Evolutionary conservation across 2,113 vertebrate genomes (phyloP).

Genomic region (Camelus bactrianus): DNA sequence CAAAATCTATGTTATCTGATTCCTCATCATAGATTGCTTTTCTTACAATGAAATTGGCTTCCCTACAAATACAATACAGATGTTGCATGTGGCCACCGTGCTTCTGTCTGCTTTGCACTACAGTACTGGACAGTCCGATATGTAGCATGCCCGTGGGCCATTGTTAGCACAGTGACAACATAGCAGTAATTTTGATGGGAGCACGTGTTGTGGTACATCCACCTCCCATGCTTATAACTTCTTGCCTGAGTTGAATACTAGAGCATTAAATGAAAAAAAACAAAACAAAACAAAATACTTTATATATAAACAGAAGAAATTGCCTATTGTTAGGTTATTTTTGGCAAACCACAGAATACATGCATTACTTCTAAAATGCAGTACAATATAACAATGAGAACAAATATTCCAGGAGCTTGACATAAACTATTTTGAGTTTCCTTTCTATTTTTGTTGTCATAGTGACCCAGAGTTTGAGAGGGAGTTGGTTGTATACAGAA

Average conservation of each 20-base stretch:
- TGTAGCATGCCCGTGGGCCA: neutral
- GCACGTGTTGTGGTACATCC: neutral
- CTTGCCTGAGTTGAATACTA: neutral
- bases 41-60: neutral
- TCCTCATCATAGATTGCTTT: neutral
- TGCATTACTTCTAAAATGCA: neutral
- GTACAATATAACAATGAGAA: neutral
- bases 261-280: neutral
- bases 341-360: neutral
- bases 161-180: neutral
- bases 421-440: neutral
- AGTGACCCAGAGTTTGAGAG: neutral
- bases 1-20: neutral
- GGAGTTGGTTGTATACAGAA: neutral
- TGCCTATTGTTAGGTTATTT: neutral
- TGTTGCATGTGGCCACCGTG: neutral
- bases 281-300: neutral
- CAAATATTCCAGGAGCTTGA: neutral
- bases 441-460: conserved; percentile 1
- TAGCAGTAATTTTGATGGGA: neutral
- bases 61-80: neutral
- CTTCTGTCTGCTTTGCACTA: neutral
- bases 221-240: neutral
- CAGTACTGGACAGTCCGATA: neutral
- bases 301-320: neutral